Percentiles rank a stretch among this genome's conserved stretches.
phyloP scores from a whole-genome alignment of 2,113 vertebrate genomes.

The Pontoporia blainvillei region DNA sequence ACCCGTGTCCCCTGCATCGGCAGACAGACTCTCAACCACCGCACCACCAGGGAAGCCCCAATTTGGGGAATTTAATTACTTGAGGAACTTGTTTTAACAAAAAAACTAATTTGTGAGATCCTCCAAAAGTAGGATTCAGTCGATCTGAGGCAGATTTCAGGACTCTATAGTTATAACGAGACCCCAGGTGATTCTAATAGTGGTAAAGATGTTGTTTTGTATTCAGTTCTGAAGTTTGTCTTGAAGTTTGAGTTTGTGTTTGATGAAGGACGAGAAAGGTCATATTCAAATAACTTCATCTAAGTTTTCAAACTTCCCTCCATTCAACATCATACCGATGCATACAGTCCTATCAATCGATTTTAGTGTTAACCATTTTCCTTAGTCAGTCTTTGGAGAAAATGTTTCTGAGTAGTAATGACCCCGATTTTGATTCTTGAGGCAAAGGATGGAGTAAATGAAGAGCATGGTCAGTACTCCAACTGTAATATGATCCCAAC shows the following conservation, averaged over 20 bases:
- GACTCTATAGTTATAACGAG: background rate
- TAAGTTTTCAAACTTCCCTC: background rate
- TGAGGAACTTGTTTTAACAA: background rate
- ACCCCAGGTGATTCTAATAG: background rate
- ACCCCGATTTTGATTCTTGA: background rate
- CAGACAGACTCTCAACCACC: no score
- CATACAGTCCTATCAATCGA: background rate
- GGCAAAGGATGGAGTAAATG: background rate
- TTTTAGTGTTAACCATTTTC: background rate
- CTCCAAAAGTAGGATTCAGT: background rate
- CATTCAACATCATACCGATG: background rate
- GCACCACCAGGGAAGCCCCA: background rate
- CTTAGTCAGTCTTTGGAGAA: background rate
- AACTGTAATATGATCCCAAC: rapidly evolving
- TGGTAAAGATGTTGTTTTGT: background rate
- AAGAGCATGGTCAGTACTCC: background rate
- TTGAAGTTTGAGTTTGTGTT: background rate
- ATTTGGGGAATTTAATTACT: background rate
- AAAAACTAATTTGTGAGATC: background rate
- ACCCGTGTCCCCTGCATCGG: no score
- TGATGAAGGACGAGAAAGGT: background rate
- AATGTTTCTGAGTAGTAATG: background rate
- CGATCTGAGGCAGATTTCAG: background rate
- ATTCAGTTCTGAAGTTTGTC: background rate
- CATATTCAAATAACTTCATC: background rate